Percentiles rank a stretch among this genome's conserved stretches.
Conservation (phyloP, 1,140 invertebrate genomes). For the Drosophila obscura region DNA sequence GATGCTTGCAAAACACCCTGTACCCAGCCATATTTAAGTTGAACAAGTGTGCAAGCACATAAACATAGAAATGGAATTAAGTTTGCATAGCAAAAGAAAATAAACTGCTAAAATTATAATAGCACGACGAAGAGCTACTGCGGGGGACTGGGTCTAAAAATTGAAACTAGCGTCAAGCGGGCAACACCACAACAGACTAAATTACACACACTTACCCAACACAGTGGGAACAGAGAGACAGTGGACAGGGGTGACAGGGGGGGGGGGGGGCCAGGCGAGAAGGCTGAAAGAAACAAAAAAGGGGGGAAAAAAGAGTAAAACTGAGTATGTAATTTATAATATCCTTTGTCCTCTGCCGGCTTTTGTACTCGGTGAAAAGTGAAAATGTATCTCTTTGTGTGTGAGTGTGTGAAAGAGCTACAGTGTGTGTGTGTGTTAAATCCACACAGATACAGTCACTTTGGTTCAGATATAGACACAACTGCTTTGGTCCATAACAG, state of each 20-base stretch:
- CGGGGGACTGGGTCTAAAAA: slow-evolving; percentile 34
- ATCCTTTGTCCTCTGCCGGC: slow-evolving; percentile 66
- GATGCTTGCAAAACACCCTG: slow-evolving; percentile 12
- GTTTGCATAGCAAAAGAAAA: slow-evolving; percentile 81
- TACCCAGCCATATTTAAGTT: slow-evolving; percentile 61
- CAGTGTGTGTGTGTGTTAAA: slow-evolving; percentile 48
- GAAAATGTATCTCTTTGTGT: slow-evolving; percentile 62
- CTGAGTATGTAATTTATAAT: slow-evolving; percentile 80
- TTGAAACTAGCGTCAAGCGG: slow-evolving; percentile 61
- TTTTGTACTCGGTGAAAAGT: slow-evolving; percentile 70
- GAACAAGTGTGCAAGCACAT: slow-evolving; percentile 81
- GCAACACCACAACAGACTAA: slow-evolving; percentile 45
- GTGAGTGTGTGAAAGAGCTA: slow-evolving; percentile 5
- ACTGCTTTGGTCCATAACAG: too few relatives aligned
- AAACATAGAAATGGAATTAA: slow-evolving; percentile 83
- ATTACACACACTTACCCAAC: slow-evolving; percentile 30
- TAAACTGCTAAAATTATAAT: slow-evolving; percentile 81
- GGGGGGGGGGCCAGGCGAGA: slow-evolving; percentile 1
- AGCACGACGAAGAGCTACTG: slow-evolving; percentile 42
- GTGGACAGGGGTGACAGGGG: slow-evolving; percentile 11
- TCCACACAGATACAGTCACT: slow-evolving; percentile 6
- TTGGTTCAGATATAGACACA: too few relatives aligned
- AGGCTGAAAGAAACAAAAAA: slow-evolving; percentile 37
- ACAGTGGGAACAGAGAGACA: neutral
- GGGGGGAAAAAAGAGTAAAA: slow-evolving; percentile 32